Evolutionary conservation across 2,113 vertebrate genomes (phyloP).

Genomic region (Nesospiza acunhae): DNA sequence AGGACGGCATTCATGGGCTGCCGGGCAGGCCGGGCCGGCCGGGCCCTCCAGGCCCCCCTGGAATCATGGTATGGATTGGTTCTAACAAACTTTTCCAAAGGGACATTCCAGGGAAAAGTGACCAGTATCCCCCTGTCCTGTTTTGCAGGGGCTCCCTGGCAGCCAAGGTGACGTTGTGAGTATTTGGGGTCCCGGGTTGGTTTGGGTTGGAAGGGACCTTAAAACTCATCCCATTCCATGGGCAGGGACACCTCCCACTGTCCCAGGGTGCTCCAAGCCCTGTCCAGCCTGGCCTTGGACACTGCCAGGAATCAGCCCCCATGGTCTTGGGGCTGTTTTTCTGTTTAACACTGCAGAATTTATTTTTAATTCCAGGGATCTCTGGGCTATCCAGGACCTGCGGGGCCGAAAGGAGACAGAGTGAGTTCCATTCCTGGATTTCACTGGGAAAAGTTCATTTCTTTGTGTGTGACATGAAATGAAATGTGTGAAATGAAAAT

Average conservation of each 20-base stretch:
- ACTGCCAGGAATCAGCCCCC: not conserved
- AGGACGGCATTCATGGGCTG: constrained; percentile 86
- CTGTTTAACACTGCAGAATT: not conserved
- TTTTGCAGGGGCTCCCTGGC: constrained; percentile 79
- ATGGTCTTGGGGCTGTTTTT: not conserved
- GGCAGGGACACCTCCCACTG: not conserved
- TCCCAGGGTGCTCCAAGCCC: not conserved
- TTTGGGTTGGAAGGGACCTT: not conserved
- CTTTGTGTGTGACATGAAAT: not conserved
- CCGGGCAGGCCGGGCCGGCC: constrained; percentile 84
- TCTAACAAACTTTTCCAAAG: not conserved
- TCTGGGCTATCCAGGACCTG: constrained; percentile 78
- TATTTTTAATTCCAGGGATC: constrained; percentile 72
- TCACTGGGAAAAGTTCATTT: not conserved
- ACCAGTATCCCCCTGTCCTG: not conserved
- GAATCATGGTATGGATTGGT: constrained; percentile 73
- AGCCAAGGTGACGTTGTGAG: constrained; percentile 75
- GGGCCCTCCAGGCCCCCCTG: constrained; percentile 83
- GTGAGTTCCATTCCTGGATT: constrained; percentile 71
- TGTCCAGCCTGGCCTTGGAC: not conserved
- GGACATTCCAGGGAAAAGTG: not conserved
- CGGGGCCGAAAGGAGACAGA: constrained; percentile 87
- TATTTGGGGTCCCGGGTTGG: not conserved
- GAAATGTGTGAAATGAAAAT: not conserved
- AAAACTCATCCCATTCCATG: not conserved